Percentiles rank a stretch among this genome's conserved stretches.
Evolutionary conservation across 1,140 invertebrate genomes (phyloP).

Genomic region (Cotesia glomerata): DNA sequence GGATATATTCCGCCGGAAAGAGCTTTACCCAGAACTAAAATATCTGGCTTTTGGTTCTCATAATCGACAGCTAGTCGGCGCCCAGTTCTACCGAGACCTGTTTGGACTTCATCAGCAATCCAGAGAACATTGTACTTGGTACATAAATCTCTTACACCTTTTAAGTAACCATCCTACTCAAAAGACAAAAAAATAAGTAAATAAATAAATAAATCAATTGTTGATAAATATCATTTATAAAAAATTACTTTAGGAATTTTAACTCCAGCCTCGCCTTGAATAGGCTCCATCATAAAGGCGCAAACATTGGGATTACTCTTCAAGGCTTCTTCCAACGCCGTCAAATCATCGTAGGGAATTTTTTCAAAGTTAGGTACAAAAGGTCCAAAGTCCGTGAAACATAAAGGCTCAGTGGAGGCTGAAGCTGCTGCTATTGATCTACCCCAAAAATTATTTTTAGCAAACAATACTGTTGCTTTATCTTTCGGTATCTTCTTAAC

Average conservation of each 20-base stretch:
- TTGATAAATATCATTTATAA: not conserved
- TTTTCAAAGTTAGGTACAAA: constrained; percentile 78
- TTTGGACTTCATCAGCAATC: constrained; percentile 98
- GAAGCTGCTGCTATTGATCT: constrained; percentile 82
- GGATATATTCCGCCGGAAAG: constrained; percentile 84
- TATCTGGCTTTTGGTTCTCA: constrained; percentile 82
- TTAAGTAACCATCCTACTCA: constrained; percentile 81
- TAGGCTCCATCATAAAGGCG: constrained; percentile 85
- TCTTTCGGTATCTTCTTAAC: constrained; percentile 76
- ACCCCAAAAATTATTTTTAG: constrained; percentile 83
- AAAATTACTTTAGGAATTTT: constrained; percentile 67
- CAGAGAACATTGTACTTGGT: constrained; percentile 94
- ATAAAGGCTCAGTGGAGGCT: constrained; percentile 74
- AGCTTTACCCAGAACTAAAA: constrained; percentile 81
- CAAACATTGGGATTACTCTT: constrained; percentile 67
- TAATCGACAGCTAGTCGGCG: constrained; percentile 88
- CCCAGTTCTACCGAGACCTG: constrained; percentile 90
- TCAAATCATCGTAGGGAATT: constrained; percentile 76
- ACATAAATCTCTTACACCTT: constrained; percentile 87
- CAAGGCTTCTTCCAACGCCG: constrained; percentile 69
- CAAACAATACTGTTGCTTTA: constrained; percentile 79
- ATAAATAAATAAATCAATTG: not conserved
- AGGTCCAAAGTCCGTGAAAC: constrained; percentile 77
- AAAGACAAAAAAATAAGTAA: not conserved
- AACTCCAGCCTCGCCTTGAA: constrained; percentile 84